Base-by-base conservation (phyloP, 2,113 vertebrate genomes). In the Piprites chloris region DNA sequence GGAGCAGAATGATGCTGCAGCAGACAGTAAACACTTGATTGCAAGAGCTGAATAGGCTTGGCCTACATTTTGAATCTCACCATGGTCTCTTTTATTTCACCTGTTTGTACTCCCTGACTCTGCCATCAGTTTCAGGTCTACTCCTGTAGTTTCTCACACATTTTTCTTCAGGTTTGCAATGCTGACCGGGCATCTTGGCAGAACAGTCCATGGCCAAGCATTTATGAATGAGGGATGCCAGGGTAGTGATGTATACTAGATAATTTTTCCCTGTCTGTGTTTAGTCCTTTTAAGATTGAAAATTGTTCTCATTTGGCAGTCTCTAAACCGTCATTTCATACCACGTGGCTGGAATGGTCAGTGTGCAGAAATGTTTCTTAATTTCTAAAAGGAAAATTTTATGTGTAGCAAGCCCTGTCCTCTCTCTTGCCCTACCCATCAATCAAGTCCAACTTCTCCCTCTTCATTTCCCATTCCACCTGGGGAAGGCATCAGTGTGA, bases 281-380 rank as follows among this genome's bases (percentile, higher is more conserved):
- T 96, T 73, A 94, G 76, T 93, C 82, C 81, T 93, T 95, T 92
- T 92, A 56, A 91, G 85, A 76, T 46, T 93, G 94, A 95, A 96
- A 96, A 67, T 47, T 56, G 3, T 79, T 78, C 91, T 91, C 69
- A 46, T 47, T 75, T 53, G 67, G 65, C 91, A 92, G 87, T 85
- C 44, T 78, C 72, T 82, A 65, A 87, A 78, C 55, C 74, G 42
- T 55, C 9, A 10, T 87, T 95, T 94, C 35, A 59, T 24, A 50
- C 74, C 19, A 35, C 10, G 7, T 87, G 93, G 14, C 14, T 85
- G 77, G 82, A 69, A 53, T 7, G 22, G 83, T 85, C 74, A 86
- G 72, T 65, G 37, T 41, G 78, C 50, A 90, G 62, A 85, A 86
- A 46, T 49, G 21, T 85, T 80, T 76, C 90, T 81, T 46, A 44